Evolutionary conservation across 2,113 vertebrate species (phyloP), one percentile per base, ranked within the genome.

Genomic region (Chlamydotis undulata): DNA sequence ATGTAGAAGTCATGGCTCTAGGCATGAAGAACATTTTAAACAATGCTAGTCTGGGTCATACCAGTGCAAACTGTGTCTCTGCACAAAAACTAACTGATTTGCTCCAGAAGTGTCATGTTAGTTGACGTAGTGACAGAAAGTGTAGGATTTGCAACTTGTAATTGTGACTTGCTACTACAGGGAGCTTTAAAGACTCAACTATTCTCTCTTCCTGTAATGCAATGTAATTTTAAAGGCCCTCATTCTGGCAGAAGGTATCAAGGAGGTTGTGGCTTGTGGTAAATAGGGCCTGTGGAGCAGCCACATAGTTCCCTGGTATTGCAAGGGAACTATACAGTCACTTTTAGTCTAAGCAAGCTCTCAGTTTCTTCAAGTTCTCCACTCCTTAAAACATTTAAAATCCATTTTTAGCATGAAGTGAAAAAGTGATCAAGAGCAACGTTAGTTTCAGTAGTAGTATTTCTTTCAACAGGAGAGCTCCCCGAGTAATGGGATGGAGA

Each of bases 31-130:
- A 33, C 12, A 76, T 75, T 47, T 57, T 33, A 68, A 83, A 53
- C 23, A 39, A 7, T 1, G 2, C 2, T 84, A 5, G 2, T 57
- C 49, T 67, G 22, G 4, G 19, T 41, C 47, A 63, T 0, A 3
- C 13, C 60, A 47, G 22, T 12, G 29, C n/a, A 87, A 82, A 33
- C 6, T 47, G 5, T 1, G 25, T 29, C 18, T 67, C 28, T 77
- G 19, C 37, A 57, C 19, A 28, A 78, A 25, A 50, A 55, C 25
- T 50, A 19, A 53, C 22, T 49, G 9, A 3, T 33, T 85, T 88
- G 11, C 29, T 88, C 23, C 63, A 68, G 53, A 90, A 41, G 39
- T 6, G 16, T 9, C 2, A 4, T 1, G 4, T 63, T 56, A 43
- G 22, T 19, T 64, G 24, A 60, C 14, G 73, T 68, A 17, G 4